These are phyloP conservation scores for Neosilurus hyrtlii DNA, from an alignment of 2,797 vertebrate species.

Conservation along the genomic window DNA sequence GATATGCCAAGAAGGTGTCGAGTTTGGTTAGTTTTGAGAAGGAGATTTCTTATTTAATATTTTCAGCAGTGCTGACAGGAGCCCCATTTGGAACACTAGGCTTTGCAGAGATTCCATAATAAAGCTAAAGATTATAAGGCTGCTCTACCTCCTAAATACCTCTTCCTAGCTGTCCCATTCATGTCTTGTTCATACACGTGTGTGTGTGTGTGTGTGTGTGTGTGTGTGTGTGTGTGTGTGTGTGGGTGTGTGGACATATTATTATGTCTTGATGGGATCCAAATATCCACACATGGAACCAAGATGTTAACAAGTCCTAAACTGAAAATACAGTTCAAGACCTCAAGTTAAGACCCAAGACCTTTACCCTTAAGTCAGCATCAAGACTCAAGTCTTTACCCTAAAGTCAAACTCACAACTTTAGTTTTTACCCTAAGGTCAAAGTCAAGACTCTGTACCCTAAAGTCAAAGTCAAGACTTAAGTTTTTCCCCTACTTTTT, in stretches of 20 bases:
- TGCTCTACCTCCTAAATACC: constrained; percentile 20
- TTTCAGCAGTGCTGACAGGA: not conserved
- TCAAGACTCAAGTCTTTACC: too few species aligned
- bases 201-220: not conserved
- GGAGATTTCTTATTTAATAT: not conserved
- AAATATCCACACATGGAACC: not conserved
- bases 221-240: too few species aligned
- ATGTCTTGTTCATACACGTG: not conserved
- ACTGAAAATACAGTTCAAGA: too few species aligned
- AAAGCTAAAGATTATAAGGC: constrained; percentile 21
- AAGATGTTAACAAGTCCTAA: too few species aligned
- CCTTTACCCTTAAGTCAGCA: too few species aligned
- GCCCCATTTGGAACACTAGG: not conserved
- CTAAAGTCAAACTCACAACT: too few species aligned
- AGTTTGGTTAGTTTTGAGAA: not conserved
- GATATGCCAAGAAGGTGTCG: not conserved
- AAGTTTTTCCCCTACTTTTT: too few species aligned
- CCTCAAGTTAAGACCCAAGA: too few species aligned
- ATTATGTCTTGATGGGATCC: not conserved
- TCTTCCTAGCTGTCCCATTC: not conserved
- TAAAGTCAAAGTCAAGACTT: too few species aligned
- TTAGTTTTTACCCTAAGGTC: too few species aligned
- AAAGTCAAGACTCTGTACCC: too few species aligned
- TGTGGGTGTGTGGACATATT: not conserved
- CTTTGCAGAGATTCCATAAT: not conserved